Base-by-base conservation (phyloP, 2,888 invertebrate species). In the Cerceris ruficornis region DNA sequence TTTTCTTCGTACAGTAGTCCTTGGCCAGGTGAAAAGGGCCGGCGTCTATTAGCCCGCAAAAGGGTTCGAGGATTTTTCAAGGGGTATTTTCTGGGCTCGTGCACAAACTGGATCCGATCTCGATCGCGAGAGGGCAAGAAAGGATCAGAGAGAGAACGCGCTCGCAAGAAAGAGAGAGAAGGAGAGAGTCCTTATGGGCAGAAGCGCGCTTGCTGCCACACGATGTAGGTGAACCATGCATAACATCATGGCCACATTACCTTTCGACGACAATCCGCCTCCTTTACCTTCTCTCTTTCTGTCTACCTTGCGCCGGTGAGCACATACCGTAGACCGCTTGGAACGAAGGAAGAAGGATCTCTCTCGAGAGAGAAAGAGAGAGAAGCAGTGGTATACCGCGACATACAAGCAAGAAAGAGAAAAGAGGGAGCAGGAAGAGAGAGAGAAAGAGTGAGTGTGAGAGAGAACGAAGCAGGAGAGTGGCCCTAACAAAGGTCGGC, bases 11-110 rank as follows among this genome's bases (percentile, higher is more conserved):
- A 41, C 15, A 50, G 49, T 28, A 46, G 15, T 43, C 60, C n/a
- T n/a, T 7, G 41, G 28, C 82, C 87, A 88, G 87, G 86, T 84
- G 85, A 69, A 86, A 83, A 73, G 75, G 71, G 46, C 78, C 84
- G 77, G 69, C 81, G 80, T 86, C 86, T 88, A 89, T 89, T 88
- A 87, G 88, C 87, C 77, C 78, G 69, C 57, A 57, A 87, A 90
- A 88, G 89, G 90, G 88, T 89, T 87, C 69, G 79, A 57, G 57
- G 76, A 71, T 73, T 72, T 69, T 59, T 77, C 71, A 65, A 82
- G 75, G 82, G 85, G 85, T 82, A 88, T 90, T 91, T 91, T 91
- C 90, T 89, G 89, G 90, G 86, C 84, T 90, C 86, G 87, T 91
- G 91, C 89, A 88, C 91, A 91, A 88, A 89, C 90, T 88, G 87